Evolutionary conservation across 64 coral and sea anemone genomes (phyloP).

Genomic region (Hydrozoanthus tunicans): DNA sequence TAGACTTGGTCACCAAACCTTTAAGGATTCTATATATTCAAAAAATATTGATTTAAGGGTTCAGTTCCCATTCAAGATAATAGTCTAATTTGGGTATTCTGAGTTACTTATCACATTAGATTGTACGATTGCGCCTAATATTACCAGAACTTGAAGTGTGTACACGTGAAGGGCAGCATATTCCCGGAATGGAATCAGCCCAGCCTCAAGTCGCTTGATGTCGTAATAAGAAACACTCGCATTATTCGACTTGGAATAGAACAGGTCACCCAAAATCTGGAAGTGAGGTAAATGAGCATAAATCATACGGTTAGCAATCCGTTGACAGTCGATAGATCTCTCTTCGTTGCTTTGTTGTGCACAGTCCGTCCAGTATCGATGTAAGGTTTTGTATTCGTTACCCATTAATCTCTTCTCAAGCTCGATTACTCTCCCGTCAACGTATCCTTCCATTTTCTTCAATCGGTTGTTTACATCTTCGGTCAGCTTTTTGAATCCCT

Average conservation of each 20-base stretch:
- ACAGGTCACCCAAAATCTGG: not conserved
- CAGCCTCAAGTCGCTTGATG: conserved; percentile 11
- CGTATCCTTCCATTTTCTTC: conserved; percentile 27
- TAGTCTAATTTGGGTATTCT: not conserved
- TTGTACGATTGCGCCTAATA: not conserved
- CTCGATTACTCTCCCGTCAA: conserved; percentile 19
- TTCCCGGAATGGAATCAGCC: not conserved
- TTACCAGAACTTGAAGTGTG: conserved; percentile 16
- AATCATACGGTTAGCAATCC: conserved; percentile 4
- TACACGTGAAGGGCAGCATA: conserved; percentile 17
- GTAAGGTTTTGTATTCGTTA: conserved; percentile 12
- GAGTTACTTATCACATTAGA: too few species aligned
- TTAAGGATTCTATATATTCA: too few species aligned
- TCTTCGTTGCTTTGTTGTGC: conserved; percentile 3
- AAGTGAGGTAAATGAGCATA: conserved; percentile 28
- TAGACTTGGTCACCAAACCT: too few species aligned
- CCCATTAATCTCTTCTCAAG: conserved; percentile 14
- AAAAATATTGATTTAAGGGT: not conserved
- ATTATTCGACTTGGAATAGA: not conserved
- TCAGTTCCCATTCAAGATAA: not conserved
- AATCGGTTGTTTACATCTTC: conserved; percentile 18
- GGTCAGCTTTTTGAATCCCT: conserved; percentile 5
- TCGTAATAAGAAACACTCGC: not conserved
- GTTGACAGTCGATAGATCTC: not conserved
- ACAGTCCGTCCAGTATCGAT: conserved; percentile 3